Evolutionary conservation across 2,113 vertebrate genomes (phyloP).

Genomic region (Sterrhoptilus dennistouni): DNA sequence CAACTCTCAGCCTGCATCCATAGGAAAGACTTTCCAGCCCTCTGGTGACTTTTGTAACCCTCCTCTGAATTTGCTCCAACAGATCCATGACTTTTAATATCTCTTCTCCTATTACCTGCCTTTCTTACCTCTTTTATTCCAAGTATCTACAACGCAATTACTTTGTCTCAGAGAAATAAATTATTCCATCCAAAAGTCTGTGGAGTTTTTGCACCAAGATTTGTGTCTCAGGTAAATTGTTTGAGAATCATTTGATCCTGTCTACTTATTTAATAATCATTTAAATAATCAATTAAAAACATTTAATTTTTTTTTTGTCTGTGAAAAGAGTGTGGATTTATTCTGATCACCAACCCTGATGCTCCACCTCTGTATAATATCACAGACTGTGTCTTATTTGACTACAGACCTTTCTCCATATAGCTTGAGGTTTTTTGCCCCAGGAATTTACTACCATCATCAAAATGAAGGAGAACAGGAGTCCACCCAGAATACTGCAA

Average conservation of each 20-base stretch:
- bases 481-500: neutral
- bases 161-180: neutral
- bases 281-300: no score
- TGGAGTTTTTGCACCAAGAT: neutral
- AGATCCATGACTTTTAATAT: neutral
- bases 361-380: neutral
- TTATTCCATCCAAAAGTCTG: neutral
- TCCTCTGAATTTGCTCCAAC: neutral
- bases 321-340: neutral
- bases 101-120: neutral
- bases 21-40: rapidly evolving
- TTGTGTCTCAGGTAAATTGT: neutral
- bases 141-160: neutral
- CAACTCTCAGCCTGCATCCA: neutral
- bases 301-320: neutral
- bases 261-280: neutral
- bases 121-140: neutral
- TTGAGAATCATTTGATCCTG: neutral
- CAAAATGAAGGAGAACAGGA: neutral
- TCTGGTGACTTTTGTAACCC: neutral
- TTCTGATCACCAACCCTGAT: neutral
- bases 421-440: neutral
- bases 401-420: neutral
- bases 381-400: neutral
- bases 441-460: neutral